These are phyloP conservation scores for Ptychobarbus kaznakovi DNA, from an alignment of 2,797 vertebrate species.

Conservation along the genomic window DNA sequence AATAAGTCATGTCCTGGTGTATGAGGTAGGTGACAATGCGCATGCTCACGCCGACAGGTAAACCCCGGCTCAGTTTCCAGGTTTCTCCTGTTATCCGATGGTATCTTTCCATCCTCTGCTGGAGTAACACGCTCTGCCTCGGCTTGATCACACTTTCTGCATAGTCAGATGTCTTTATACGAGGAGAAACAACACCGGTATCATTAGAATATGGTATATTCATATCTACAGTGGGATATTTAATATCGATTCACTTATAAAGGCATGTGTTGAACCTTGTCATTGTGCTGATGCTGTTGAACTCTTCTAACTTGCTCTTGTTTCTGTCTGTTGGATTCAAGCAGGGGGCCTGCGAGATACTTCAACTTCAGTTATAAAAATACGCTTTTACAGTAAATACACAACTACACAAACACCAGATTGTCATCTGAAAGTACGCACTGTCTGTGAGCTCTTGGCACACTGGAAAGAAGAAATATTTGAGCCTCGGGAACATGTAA, in stretches of 20 bases:
- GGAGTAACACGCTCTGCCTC: slow-evolving; percentile 66
- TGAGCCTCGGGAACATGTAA: slow-evolving; percentile 65
- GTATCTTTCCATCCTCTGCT: slow-evolving; percentile 67
- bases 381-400: background rate
- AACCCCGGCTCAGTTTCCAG: slow-evolving; percentile 74
- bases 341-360: slow-evolving; percentile 41
- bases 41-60: slow-evolving; percentile 70
- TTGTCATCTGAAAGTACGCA: slow-evolving; percentile 8
- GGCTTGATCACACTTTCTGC: slow-evolving; percentile 72
- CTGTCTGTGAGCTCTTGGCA: slow-evolving; percentile 50
- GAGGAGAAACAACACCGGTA: background rate
- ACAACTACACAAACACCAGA: background rate
- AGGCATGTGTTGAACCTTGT: slow-evolving; percentile 52
- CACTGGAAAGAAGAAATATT: slow-evolving; percentile 57
- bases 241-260: background rate
- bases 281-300: slow-evolving; percentile 61
- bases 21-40: background rate
- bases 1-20: background rate
- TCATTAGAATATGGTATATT: background rate
- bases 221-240: background rate
- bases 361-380: background rate
- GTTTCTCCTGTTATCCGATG: slow-evolving; percentile 70
- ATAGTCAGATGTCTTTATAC: slow-evolving; percentile 58
- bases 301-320: slow-evolving; percentile 56
- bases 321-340: slow-evolving; percentile 49